A percentile compares a stretch with the other conserved stretches of the same genome.
These are phyloP conservation scores for Gopherus evgoodei DNA, from an alignment of 2,113 vertebrate species.

Conservation along the genomic window DNA sequence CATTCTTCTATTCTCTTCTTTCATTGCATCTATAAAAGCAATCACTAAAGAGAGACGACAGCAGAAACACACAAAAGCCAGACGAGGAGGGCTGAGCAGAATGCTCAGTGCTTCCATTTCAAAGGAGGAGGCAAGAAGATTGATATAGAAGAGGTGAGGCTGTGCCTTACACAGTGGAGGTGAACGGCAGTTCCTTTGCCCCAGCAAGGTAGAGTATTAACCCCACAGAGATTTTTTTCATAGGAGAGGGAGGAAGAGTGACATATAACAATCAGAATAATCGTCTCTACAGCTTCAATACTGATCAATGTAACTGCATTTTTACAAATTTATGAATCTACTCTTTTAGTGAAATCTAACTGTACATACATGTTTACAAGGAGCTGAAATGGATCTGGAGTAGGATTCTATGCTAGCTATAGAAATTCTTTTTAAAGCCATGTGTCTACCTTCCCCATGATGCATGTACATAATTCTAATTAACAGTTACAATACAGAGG, in stretches of 20 bases:
- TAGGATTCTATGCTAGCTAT: slow-evolving; percentile 19
- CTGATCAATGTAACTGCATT: neutral
- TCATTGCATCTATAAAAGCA: neutral
- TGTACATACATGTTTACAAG: neutral
- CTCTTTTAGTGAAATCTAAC: slow-evolving; percentile 5
- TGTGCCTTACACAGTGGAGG: neutral
- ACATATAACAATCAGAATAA: neutral
- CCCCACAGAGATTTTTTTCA: neutral
- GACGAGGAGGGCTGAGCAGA: neutral
- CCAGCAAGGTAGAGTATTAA: neutral
- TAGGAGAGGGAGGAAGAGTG: neutral
- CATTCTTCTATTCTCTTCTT: neutral
- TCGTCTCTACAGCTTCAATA: neutral
- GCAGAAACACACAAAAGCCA: neutral
- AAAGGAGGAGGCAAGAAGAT: neutral
- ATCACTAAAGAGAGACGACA: neutral
- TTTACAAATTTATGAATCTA: neutral
- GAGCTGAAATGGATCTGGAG: neutral
- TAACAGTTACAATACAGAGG: slow-evolving; percentile 37
- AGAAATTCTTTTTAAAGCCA: slow-evolving; percentile 23
- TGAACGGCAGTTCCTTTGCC: neutral
- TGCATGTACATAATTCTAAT: slow-evolving; percentile 17
- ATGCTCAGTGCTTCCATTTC: neutral
- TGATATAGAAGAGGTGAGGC: neutral
- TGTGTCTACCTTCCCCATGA: slow-evolving; percentile 6